Percentiles rank a stretch among this genome's conserved stretches.
Conservation (phyloP, 1,140 invertebrate genomes). For the Zaprionus vittiger region DNA sequence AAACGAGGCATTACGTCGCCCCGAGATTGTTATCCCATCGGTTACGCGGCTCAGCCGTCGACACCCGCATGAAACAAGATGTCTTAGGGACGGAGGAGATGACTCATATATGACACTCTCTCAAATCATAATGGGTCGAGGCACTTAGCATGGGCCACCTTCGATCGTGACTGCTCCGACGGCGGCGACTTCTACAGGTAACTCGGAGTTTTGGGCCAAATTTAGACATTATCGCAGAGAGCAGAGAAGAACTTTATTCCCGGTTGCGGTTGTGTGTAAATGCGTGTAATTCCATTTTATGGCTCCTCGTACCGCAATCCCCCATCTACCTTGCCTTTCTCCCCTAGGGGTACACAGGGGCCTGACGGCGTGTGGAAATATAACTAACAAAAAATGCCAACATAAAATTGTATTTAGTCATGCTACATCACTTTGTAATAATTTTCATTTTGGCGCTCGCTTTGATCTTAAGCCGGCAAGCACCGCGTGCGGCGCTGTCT, state of each 20-base stretch:
- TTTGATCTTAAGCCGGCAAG: constrained; percentile 78
- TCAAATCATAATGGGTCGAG: constrained; percentile 69
- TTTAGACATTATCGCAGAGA: constrained; percentile 73
- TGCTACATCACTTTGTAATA: constrained; percentile 84
- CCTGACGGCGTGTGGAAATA: constrained; percentile 61
- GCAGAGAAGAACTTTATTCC: not conserved
- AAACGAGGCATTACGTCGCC: constrained; percentile 46
- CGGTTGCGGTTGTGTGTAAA: constrained; percentile 73
- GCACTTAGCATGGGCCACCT: constrained; percentile 64
- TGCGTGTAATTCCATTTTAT: constrained; percentile 80
- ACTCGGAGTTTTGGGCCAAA: constrained; percentile 62
- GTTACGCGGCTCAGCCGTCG: constrained; percentile 33
- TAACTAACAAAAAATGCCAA: constrained; percentile 53
- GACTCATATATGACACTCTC: constrained; percentile 73
- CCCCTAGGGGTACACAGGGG: not conserved
- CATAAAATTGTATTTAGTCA: constrained; percentile 84
- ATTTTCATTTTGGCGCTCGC: constrained; percentile 84
- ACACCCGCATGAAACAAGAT: constrained; percentile 60
- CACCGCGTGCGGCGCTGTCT: constrained; percentile 58
- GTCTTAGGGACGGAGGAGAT: constrained; percentile 26
- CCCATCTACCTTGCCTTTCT: not conserved
- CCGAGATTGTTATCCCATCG: constrained; percentile 50
- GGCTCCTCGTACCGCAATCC: constrained; percentile 55
- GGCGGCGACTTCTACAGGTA: constrained; percentile 58
- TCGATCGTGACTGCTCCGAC: constrained; percentile 40